These are phyloP conservation scores for Papilio helenus DNA, from an alignment of 1,140 invertebrate genomes.

Conservation along the genomic window DNA sequence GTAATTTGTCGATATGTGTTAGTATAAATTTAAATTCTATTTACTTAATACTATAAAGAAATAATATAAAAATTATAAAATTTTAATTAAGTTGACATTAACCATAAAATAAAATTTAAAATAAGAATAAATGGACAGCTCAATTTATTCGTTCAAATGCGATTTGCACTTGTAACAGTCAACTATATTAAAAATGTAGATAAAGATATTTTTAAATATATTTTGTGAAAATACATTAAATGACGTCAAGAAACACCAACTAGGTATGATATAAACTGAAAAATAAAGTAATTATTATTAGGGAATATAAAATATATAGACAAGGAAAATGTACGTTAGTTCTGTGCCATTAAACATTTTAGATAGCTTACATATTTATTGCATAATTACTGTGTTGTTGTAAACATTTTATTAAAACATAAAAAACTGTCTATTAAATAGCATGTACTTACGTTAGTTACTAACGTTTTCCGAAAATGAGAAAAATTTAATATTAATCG, in stretches of 20 bases:
- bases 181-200: constrained; percentile 22
- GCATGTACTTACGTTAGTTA: background rate
- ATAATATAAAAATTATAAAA: background rate
- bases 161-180: constrained; percentile 21
- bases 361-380: background rate
- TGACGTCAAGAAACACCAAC: constrained; percentile 23
- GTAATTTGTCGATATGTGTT: constrained; percentile 29
- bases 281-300: constrained; percentile 16
- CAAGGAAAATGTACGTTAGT: background rate
- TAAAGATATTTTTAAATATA: constrained; percentile 34
- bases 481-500: too few species aligned
- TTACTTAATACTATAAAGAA: background rate
- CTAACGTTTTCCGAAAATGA: background rate
- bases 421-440: background rate
- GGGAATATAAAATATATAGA: background rate
- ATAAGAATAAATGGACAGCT: constrained; percentile 11
- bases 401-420: too few species aligned
- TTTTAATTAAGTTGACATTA: background rate
- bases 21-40: constrained; percentile 30
- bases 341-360: background rate
- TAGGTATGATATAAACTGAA: constrained; percentile 20
- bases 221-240: constrained; percentile 33
- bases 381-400: too few species aligned
- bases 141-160: constrained; percentile 24
- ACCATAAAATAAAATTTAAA: background rate